Evolutionary conservation across 1,140 invertebrate species (phyloP).

Genomic region (Caenorhabditis briggsae): DNA sequence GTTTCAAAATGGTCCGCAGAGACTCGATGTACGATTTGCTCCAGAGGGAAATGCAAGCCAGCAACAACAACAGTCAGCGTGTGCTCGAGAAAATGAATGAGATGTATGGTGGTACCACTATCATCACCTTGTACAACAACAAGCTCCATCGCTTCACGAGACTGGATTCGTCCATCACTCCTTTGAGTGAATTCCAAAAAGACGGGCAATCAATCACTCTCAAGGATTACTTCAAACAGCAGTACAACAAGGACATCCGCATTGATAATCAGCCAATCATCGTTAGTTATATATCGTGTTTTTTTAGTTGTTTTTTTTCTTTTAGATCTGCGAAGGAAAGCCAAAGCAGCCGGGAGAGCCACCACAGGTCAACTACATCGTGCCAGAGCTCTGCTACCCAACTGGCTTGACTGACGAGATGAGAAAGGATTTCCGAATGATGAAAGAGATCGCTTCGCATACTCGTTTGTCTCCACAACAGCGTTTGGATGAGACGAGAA

Average conservation of each 20-base stretch:
- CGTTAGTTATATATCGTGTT: background rate
- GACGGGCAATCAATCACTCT: constrained; percentile 55
- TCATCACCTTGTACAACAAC: constrained; percentile 64
- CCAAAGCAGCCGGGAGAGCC: constrained; percentile 64
- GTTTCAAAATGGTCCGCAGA: constrained; percentile 61
- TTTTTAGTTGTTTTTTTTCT: background rate
- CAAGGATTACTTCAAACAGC: constrained; percentile 50
- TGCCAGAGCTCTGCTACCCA: constrained; percentile 58
- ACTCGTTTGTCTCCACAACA: constrained; percentile 42
- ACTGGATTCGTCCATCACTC: constrained; percentile 30
- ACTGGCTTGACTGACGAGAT: constrained; percentile 55
- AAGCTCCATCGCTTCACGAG: constrained; percentile 53
- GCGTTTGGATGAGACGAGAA: constrained; percentile 6
- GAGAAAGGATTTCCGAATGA: constrained; percentile 57
- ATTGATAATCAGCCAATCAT: constrained; percentile 58
- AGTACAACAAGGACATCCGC: constrained; percentile 43
- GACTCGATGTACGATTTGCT: constrained; percentile 43
- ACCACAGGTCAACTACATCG: constrained; percentile 61
- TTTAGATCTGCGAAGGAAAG: constrained; percentile 64
- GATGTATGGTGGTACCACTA: constrained; percentile 46
- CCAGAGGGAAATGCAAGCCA: constrained; percentile 20
- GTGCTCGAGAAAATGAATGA: constrained; percentile 53
- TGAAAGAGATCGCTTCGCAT: constrained; percentile 46
- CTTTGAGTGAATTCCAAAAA: constrained; percentile 45
- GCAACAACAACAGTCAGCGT: constrained; percentile 6